Evolutionary conservation across 2,888 invertebrate genomes (phyloP), one percentile per base, ranked within the genome.

Genomic region (Heliconius hortense): DNA sequence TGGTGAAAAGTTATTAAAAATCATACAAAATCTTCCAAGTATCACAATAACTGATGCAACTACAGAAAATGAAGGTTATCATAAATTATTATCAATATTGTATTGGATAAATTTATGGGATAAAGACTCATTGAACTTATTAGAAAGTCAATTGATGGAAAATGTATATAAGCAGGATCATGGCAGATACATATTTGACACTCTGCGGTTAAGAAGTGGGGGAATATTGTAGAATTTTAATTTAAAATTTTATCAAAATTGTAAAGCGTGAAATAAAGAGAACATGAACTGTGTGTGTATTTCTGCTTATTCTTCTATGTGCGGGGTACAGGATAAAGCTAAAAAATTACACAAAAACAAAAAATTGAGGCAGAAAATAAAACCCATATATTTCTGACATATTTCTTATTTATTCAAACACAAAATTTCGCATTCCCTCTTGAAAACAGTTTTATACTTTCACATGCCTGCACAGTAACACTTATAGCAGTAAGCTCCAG

Each of bases 31-130:
- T 82, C 84, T 94, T 66, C 94, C 94, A 2, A 85, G 82, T 60
- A 83, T 94, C 53, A 81, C 79, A 73, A 85, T 94, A 76, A 84
- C 87, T 31, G 94, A 94, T 80, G 89, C 89, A 63, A 82, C 82
- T n/a, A 84, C 86, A 82, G 87, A 91, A 59, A 86, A 88, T 35
- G 89, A 87, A 76, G 87, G 89, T 64, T 95, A 94, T 80, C 91
- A 94, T 77, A 94, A 94, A 80, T 88, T 95, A 18, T 91, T 94
- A 78, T 94, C 95, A 76, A 82, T 95, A 59, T 86, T 95, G 66
- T 95, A 94, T 81, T 95, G 95, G 92, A 89, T 95, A 28, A 90
- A 87, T 81, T 80, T 80, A 48, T 94, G 94, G 93, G 92, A 94
- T 81, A 83, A 79, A 21, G 86, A 88, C n/a, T 89, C 90, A 15